Conservation (phyloP, 1,140 invertebrate species). For the Coptotermes formosanus region DNA sequence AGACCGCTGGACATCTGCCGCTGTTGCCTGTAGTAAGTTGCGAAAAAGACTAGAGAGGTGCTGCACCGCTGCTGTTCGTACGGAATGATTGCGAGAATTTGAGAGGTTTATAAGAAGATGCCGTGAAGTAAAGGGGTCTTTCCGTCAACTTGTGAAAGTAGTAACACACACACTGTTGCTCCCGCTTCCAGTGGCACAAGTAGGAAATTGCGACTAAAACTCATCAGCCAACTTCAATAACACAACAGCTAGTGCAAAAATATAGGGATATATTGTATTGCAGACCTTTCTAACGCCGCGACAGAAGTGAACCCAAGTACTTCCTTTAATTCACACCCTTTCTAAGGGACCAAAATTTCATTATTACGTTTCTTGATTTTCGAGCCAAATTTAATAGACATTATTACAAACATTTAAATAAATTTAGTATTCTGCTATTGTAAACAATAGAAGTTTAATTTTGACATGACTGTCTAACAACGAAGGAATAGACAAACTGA, state of each 20-base stretch:
- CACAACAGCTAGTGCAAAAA: neutral
- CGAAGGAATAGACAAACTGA: too few species aligned
- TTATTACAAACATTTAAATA: too few species aligned
- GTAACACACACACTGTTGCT: neutral
- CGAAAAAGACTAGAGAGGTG: neutral
- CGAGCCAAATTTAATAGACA: too few species aligned
- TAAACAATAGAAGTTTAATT: too few species aligned
- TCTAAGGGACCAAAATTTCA: too few species aligned
- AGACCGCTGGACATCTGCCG: neutral
- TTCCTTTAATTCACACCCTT: too few species aligned
- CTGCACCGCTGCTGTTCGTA: neutral
- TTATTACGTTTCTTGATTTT: too few species aligned
- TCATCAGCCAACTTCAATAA: neutral
- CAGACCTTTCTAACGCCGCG: too few species aligned
- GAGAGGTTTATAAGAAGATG: conserved; percentile 18
- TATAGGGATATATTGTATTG: too few species aligned
- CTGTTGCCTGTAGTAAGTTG: neutral
- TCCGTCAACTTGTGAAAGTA: neutral
- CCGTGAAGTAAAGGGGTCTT: neutral
- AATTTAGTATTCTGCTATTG: too few species aligned
- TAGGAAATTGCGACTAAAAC: neutral
- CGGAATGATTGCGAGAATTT: conserved; percentile 11
- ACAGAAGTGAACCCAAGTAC: too few species aligned
- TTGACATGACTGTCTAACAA: too few species aligned
- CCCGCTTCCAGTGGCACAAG: neutral